Evolutionary conservation across 2,113 vertebrate species (phyloP).

Genomic region (Lynx canadensis): DNA sequence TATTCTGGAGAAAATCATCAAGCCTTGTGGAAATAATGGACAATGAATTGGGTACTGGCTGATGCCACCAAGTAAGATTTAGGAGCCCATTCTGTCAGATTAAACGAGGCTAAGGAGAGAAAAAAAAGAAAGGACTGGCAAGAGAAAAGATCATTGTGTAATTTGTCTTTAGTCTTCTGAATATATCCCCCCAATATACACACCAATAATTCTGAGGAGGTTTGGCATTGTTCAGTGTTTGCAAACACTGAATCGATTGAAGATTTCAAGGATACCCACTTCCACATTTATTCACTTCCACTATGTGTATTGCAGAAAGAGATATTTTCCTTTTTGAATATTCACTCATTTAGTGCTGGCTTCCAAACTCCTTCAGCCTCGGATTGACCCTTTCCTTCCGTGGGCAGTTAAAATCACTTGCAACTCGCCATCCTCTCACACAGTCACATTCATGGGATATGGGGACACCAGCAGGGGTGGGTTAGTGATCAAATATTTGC

Average conservation of each 20-base stretch:
- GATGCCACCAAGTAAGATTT: background rate
- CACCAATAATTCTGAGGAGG: background rate
- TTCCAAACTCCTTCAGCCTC: background rate
- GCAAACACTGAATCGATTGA: background rate
- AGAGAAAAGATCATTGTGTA: background rate
- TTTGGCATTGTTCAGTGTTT: background rate
- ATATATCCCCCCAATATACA: background rate
- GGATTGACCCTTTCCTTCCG: background rate
- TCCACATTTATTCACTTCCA: background rate
- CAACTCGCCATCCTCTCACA: background rate
- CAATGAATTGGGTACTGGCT: background rate
- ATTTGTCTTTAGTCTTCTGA: background rate
- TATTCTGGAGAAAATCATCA: background rate
- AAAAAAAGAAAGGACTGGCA: background rate
- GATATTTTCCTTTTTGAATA: background rate
- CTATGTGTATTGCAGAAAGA: background rate
- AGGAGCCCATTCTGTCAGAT: background rate
- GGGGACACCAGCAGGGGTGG: background rate
- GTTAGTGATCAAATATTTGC: background rate
- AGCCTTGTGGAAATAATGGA: background rate
- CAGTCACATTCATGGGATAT: no score
- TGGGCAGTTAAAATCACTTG: background rate
- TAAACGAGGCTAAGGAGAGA: background rate
- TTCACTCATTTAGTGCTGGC: background rate
- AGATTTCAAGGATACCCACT: background rate